Evolutionary conservation across 1,140 invertebrate species (phyloP).

Genomic region (Drosophila chauvacae): DNA sequence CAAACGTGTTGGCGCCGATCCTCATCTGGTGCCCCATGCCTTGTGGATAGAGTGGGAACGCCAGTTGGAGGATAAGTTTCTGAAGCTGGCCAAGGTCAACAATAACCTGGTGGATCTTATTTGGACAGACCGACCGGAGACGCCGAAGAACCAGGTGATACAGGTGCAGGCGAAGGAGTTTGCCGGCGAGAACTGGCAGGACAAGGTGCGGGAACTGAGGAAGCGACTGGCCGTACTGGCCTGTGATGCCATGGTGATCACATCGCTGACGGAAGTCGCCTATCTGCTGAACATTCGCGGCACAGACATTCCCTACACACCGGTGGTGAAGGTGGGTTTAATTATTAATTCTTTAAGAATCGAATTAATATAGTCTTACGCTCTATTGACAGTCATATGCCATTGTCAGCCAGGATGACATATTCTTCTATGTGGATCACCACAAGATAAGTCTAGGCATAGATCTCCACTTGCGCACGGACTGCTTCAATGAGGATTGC

Average conservation of each 20-base stretch:
- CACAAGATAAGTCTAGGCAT: slow-evolving; percentile 87
- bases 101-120: slow-evolving; percentile 92
- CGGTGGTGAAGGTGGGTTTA: slow-evolving; percentile 87
- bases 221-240: slow-evolving; percentile 87
- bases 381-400: slow-evolving; percentile 87
- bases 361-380: no score
- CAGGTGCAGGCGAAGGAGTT: slow-evolving; percentile 85
- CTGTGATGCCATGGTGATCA: slow-evolving; percentile 92
- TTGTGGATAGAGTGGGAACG: slow-evolving; percentile 87
- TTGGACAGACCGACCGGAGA: slow-evolving; percentile 89
- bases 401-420: slow-evolving; percentile 87
- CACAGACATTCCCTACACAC: slow-evolving; percentile 94
- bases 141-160: slow-evolving; percentile 85
- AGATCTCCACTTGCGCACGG: slow-evolving; percentile 85
- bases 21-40: slow-evolving; percentile 88
- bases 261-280: slow-evolving; percentile 95
- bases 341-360: no score
- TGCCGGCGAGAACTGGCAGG: slow-evolving; percentile 87
- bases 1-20: slow-evolving; percentile 92
- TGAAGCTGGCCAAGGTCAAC: slow-evolving; percentile 88
- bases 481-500: slow-evolving; percentile 87
- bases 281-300: slow-evolving; percentile 98
- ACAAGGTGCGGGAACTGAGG: slow-evolving; percentile 90
- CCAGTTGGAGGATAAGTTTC: slow-evolving; percentile 86
- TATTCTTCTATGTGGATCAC: slow-evolving; percentile 88